Conservation (phyloP, 2,797 vertebrate genomes). For the Intellagama lesueurii region DNA sequence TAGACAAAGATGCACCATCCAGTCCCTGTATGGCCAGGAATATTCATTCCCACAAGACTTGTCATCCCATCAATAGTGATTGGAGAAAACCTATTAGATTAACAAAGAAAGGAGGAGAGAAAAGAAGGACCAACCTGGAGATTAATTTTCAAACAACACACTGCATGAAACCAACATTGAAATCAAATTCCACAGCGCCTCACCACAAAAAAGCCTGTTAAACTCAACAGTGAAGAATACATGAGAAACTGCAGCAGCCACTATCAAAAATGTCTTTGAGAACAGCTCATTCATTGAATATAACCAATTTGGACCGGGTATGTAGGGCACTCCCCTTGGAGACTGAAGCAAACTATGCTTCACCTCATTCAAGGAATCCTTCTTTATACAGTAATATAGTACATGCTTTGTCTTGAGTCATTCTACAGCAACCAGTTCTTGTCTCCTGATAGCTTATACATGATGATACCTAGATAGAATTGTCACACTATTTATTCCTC, state of each 20-base stretch:
- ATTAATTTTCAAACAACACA: slow-evolving; percentile 73
- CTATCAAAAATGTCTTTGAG: background rate
- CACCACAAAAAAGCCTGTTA: background rate
- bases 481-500: background rate
- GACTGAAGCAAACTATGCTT: background rate
- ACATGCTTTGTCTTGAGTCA: background rate
- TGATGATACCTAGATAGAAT: background rate
- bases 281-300: background rate
- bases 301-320: background rate
- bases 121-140: slow-evolving; percentile 80
- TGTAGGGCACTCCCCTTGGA: background rate
- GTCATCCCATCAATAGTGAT: slow-evolving; percentile 99
- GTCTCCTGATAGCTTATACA: background rate
- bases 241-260: background rate
- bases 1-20: slow-evolving; percentile 99
- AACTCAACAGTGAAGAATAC: slow-evolving; percentile 37
- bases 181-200: background rate
- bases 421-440: background rate
- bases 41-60: slow-evolving; percentile 99
- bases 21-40: slow-evolving; percentile 98
- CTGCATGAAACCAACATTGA: slow-evolving; percentile 5
- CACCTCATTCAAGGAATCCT: background rate
- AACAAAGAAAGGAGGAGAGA: slow-evolving; percentile 49
- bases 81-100: slow-evolving; percentile 92
- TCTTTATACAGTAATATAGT: background rate